These are phyloP conservation scores for Scytalopus superciliaris DNA, from an alignment of 2,113 vertebrate genomes.

Conservation along the genomic window DNA sequence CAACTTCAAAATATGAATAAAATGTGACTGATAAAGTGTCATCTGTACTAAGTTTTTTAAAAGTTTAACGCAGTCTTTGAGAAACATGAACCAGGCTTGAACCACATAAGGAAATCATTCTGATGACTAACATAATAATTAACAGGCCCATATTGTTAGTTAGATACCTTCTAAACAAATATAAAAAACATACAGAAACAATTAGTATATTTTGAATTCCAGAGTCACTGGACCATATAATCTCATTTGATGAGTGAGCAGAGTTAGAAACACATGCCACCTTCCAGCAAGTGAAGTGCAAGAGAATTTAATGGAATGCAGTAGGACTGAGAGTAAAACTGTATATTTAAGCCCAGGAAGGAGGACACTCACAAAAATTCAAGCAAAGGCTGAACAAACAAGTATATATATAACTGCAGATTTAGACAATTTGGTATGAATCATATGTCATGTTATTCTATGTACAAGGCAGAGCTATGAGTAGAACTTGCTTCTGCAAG, in stretches of 20 bases:
- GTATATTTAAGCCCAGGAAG: not conserved
- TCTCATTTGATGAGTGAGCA: not conserved
- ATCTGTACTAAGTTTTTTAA: not conserved
- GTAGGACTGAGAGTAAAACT: not conserved
- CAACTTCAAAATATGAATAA: not conserved
- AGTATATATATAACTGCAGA: not conserved
- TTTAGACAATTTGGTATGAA: not conserved
- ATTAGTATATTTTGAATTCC: not conserved
- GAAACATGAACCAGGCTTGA: not conserved
- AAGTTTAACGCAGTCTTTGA: not conserved
- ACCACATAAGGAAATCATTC: not conserved
- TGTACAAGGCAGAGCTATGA: not conserved
- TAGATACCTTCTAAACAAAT: not conserved
- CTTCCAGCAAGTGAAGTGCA: not conserved
- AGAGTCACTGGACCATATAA: not conserved
- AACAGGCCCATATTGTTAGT: not conserved
- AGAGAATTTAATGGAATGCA: not conserved
- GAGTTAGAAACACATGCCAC: not conserved
- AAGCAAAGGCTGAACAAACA: not conserved
- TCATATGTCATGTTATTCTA: not conserved
- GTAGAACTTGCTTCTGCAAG: not conserved
- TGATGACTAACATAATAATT: not conserved
- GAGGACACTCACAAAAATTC: not conserved
- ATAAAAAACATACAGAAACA: not conserved
- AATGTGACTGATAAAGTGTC: not conserved